A percentile compares a stretch with the other conserved stretches of the same genome.
phyloP scores from a whole-genome alignment of 1,140 invertebrate species.

The Reticulitermes speratus region DNA sequence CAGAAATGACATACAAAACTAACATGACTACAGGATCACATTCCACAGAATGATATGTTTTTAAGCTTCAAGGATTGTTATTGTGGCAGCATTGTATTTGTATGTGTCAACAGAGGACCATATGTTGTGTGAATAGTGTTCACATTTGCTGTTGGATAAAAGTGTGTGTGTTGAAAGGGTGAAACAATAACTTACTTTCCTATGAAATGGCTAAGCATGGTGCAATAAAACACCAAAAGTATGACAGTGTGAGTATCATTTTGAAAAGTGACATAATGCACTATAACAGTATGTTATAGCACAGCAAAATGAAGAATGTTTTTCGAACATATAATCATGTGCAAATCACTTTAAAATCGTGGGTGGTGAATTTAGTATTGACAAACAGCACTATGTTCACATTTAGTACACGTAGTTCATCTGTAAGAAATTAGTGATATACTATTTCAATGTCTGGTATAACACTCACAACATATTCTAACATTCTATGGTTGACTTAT shows the following conservation, averaged over 20 bases:
- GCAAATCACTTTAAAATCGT: constrained; percentile 6
- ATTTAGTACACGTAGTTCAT: neutral
- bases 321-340: neutral
- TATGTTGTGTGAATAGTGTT: constrained; percentile 27
- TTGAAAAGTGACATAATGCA: neutral
- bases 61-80: constrained; percentile 22
- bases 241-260: constrained; percentile 2
- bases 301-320: constrained; percentile 20
- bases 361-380: neutral
- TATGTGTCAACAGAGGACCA: neutral
- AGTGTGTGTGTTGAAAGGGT: neutral
- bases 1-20: constrained; percentile 35
- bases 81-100: constrained; percentile 3
- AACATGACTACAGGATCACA: constrained; percentile 31
- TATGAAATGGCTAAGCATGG: neutral
- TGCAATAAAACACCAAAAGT: neutral
- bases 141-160: neutral
- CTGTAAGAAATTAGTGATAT: constrained; percentile 5
- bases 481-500: neutral
- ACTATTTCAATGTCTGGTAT: neutral
- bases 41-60: constrained; percentile 35
- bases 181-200: constrained; percentile 6
- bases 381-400: neutral
- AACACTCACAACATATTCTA: constrained; percentile 5
- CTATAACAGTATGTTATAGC: constrained; percentile 8